Evolutionary conservation across 2,113 vertebrate species (phyloP).

Genomic region (Eptatretus burgeri): DNA sequence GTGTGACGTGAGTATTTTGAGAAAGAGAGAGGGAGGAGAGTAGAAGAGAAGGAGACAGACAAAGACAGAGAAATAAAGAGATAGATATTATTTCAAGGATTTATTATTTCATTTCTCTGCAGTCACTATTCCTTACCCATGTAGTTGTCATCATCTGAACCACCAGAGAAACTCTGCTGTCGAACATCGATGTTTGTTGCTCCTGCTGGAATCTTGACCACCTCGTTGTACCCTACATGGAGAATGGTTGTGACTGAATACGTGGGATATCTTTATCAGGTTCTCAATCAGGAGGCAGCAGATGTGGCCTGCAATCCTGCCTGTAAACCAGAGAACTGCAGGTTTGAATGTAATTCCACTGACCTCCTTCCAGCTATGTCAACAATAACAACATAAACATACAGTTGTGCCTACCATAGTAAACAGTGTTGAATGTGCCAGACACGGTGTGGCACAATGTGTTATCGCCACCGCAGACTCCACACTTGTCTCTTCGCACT

Average conservation of each 20-base stretch:
- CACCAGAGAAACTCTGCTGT: conserved; percentile 80
- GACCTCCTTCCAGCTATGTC: too few species aligned
- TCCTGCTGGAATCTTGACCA: conserved; percentile 65
- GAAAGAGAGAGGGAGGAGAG: too few species aligned
- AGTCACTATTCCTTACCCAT: conserved; percentile 31
- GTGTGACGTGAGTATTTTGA: too few species aligned
- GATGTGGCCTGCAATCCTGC: too few species aligned
- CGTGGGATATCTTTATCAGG: neutral
- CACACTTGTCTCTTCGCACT: conserved; percentile 63
- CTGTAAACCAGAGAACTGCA: too few species aligned
- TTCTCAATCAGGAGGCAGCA: neutral
- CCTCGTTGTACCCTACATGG: conserved; percentile 49
- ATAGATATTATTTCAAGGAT: too few species aligned
- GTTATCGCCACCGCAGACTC: conserved; percentile 74
- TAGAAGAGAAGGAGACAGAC: too few species aligned
- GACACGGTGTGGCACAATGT: conserved; percentile 56
- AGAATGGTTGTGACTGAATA: conserved; percentile 10
- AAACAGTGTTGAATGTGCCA: conserved; percentile 63
- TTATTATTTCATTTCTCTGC: neutral
- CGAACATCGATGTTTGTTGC: conserved; percentile 65
- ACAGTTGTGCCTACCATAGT: conserved; percentile 32
- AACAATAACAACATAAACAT: too few species aligned
- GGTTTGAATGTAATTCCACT: too few species aligned
- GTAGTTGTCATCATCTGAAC: conserved; percentile 81
- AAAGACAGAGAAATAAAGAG: too few species aligned